phyloP scores from a whole-genome alignment of 2,888 invertebrate species.

The Eupithecia exiguata region DNA sequence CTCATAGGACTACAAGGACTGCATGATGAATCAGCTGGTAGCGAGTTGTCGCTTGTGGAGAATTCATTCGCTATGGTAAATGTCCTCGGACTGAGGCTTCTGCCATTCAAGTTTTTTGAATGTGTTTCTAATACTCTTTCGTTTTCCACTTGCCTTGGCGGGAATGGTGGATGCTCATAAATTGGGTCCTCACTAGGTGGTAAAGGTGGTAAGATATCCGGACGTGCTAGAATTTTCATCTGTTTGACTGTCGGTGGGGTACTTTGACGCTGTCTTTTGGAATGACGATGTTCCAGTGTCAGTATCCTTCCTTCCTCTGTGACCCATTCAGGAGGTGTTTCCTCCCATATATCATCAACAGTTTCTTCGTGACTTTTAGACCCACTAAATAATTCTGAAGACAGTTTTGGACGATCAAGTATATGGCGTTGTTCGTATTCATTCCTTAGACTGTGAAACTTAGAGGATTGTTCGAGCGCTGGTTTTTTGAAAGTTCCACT shows the following conservation, averaged over 20 bases:
- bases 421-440: constrained; percentile 87
- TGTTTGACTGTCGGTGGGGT: constrained; percentile 80
- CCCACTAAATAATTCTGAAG: constrained; percentile 60
- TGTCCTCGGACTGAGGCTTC: constrained; percentile 84
- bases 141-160: constrained; percentile 80
- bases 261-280: constrained; percentile 87
- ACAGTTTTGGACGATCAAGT: constrained; percentile 71
- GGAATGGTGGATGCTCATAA: constrained; percentile 84
- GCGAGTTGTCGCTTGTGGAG: constrained; percentile 51
- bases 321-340: constrained; percentile 67
- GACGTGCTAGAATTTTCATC: constrained; percentile 81
- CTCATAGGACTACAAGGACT: constrained; percentile 73
- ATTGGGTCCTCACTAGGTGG: constrained; percentile 81
- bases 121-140: constrained; percentile 68
- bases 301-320: constrained; percentile 85
- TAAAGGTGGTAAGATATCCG: constrained; percentile 87
- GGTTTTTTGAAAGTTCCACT: constrained; percentile 88
- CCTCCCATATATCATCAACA: constrained; percentile 65
- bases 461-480: constrained; percentile 68
- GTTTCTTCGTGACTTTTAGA: constrained; percentile 63
- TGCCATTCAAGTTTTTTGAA: constrained; percentile 88
- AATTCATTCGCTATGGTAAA: constrained; percentile 60
- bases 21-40: constrained; percentile 57
- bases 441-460: constrained; percentile 88
- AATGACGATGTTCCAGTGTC: constrained; percentile 89